Evolutionary conservation across 92 coral and sea anemone genomes (phyloP), one percentile per base, ranked within the genome.

Genomic region (Palythoa heliodiscus): DNA sequence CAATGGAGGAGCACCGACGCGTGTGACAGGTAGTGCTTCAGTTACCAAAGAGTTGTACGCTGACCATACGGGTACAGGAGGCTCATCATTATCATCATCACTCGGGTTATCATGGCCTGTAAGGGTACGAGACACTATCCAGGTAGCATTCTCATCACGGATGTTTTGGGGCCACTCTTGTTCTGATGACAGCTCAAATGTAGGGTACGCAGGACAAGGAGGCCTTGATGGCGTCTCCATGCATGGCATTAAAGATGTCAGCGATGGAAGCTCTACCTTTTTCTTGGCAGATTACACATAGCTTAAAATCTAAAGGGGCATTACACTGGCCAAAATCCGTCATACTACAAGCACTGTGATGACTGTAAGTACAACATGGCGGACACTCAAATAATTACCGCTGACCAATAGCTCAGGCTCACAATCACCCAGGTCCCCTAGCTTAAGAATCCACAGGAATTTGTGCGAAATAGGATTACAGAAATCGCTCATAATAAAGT

Each of bases 81-180:
- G 63, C 20, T 73, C 70, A 35, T 84, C 70, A 23, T 78, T 88
- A 61, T 84, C 86, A 24, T 20, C 82, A 37, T 83, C 85, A 63
- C 82, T 64, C 0, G 76, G 22, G 73, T 68, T 24, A 61, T 70
- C n/a, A 47, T 52, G 55, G 55, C 55, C 55, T 52, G 73, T 69
- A 83, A 83, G 69, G 87, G 87, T 50, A 37, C 89, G 85, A 38
- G 69, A 91, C 3, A 88, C 73, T n/a, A 91, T 83, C 89, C 91
- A 88, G 64, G 85, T 73, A 53, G 43, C 88, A 68, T 91, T 89
- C 73, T 91, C 17, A 71, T 73, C 52, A 86, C 24, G 61, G n/a
- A 64, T 22, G 76, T 24, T n/a, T 89, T 87, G 48, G 86, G 86
- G 11, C 55, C 1, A 52, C 55, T 52, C 55, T 52, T 91, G 79